Base-by-base conservation (phyloP, 2,113 vertebrate genomes). In the Labeo rohita region DNA sequence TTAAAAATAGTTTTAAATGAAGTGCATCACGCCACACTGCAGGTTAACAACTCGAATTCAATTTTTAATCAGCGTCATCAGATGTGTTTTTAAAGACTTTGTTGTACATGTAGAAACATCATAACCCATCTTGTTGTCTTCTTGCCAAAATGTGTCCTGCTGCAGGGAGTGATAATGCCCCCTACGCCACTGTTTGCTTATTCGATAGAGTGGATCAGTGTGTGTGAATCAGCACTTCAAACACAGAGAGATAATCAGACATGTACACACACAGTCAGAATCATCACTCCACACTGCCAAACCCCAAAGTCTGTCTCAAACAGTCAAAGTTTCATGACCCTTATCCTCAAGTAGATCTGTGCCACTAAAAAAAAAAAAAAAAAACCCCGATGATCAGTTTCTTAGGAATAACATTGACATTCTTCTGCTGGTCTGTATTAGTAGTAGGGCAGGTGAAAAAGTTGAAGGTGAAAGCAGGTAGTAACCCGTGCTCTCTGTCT, bases 401-500 rank as follows among this genome's bases (percentile, higher is more conserved):
- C 78, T 80, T 65, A 80, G 2, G 13, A 49, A 66, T 49, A 28
- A 10, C 59, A 80, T 47, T 81, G 47, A 39, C 82, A 84, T 84
- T 72, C 21, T 43, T 74, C 34, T 5, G 70, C 82, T 73, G 49
- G 15, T n/a, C 21, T 16, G 50, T 56, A 28, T 59, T 84, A 83
- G 49, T 83, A 23, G 13, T 50, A 21, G 78, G 54, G 52, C 59
- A 63, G 45, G 78, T 81, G n/a, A 80, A 59, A 72, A 36, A 34
- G 18, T 81, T 56, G 80, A 73, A 73, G 81, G 81, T 83, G 81
- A 83, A 84, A 52, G 34, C 68, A 84, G 66, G 61, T 66, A 76
- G 89, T 91, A 90, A 88, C 89, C 91, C 89, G 80, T 92, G 92
- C 91, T 92, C 91, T 91, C 91, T 92, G 86, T 93, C 68, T 72